phyloP scores from a whole-genome alignment of 2,797 vertebrate genomes.

The Sebastes vulpes region DNA sequence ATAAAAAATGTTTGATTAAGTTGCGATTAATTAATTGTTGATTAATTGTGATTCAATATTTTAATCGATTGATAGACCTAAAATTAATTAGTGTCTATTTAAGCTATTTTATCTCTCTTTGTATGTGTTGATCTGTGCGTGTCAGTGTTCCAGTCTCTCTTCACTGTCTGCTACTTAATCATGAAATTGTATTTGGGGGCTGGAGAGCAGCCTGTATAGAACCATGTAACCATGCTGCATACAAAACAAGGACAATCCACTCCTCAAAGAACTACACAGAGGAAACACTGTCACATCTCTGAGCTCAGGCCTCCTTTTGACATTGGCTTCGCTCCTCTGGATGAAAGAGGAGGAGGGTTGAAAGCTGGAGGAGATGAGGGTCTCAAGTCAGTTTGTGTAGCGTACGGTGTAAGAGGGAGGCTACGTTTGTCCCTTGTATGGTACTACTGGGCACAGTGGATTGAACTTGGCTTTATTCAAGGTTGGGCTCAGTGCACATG shows the following conservation, averaged over 20 bases:
- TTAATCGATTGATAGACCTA: too few relatives aligned
- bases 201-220: conserved; percentile 26
- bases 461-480: conserved; percentile 35
- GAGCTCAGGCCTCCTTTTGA: conserved; percentile 41
- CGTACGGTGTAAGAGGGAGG: neutral
- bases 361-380: conserved; percentile 44
- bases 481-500: neutral
- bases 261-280: conserved; percentile 41
- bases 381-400: conserved; percentile 47
- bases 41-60: neutral
- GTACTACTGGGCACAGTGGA: conserved; percentile 8
- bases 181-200: conserved; percentile 27
- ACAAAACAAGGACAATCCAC: conserved; percentile 44
- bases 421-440: conserved; percentile 7
- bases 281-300: conserved; percentile 35
- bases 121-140: neutral
- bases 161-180: conserved; percentile 37
- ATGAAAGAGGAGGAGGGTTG: conserved; percentile 32
- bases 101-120: conserved; percentile 1
- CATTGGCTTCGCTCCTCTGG: conserved; percentile 31
- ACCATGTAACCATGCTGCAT: conserved; percentile 36
- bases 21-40: too few relatives aligned
- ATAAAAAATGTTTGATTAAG: neutral
- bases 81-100: conserved; percentile 1
- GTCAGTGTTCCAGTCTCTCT: conserved; percentile 7